Base-by-base conservation (phyloP, 2,797 vertebrate genomes). In the Cossypha caffra region DNA sequence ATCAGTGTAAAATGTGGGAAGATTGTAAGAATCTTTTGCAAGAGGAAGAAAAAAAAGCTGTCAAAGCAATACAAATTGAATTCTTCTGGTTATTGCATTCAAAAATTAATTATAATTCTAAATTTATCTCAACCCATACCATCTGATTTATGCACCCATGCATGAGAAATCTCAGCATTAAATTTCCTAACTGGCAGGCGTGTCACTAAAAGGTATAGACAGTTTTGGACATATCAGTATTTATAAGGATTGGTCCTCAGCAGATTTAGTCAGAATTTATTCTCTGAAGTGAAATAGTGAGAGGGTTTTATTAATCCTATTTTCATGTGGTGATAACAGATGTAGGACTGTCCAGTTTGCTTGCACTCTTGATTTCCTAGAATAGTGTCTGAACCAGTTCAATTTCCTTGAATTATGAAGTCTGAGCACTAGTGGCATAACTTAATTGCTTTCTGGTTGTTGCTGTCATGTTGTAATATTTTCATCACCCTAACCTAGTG, bases 71-170 rank as follows among this genome's bases (percentile, higher is more conserved):
- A 23, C 1, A 92, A 52, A 47, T 35, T 4, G 40, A 73, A 73
- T 61, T 52, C 0, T 61, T 90, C 52, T 38, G 1, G 2, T 54
- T 81, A 38, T 64, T 68, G 5, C 7, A 42, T 73, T 82, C 7
- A 69, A 35, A 66, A 1, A 14, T 42, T 47, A 69, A n/a, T 40
- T 73, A 40, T 21, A 61, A 48, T 62, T 86, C 40, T 79, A 33
- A 5, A 11, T 72, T 51, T 73, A 4, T 5, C 13, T 42, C 11
- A 79, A 48, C 3, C 2, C 6, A 77, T 79, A 48, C n/a, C 2
- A 10, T 42, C 33, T 74, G 48, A 40, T 2, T 66, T n/a, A 43
- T 52, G n/a, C 3, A 31, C 0, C 0, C 23, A 2, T 28, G 55
- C 73, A 79, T 40, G 26, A 89, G 28, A 68, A 78, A 75, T 47